Conservation (phyloP, 2,797 vertebrate genomes). For the Atherinosoma microstoma region DNA sequence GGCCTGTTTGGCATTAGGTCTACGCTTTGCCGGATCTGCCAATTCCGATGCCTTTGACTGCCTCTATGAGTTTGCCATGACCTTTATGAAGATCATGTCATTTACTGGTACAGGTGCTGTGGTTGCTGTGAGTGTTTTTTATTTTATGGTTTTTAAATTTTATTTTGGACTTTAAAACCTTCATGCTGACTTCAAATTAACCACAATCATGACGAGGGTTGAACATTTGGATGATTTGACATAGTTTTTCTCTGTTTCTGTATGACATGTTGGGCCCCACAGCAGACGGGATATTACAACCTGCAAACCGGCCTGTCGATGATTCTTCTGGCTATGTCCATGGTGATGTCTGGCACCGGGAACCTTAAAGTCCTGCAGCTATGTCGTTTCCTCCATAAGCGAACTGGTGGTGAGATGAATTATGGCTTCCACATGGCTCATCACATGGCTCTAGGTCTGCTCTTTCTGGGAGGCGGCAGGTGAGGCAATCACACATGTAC, state of each 20-base stretch:
- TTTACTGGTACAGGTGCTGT: slow-evolving; percentile 89
- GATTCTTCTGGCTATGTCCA: slow-evolving; percentile 92
- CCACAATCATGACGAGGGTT: background rate
- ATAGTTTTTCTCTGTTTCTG: background rate
- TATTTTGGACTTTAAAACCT: background rate
- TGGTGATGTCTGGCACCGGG: slow-evolving; percentile 97
- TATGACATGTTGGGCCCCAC: background rate
- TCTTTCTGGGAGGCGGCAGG: slow-evolving; percentile 97
- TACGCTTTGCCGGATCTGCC: slow-evolving; percentile 96
- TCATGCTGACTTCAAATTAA: background rate
- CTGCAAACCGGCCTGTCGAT: slow-evolving; percentile 94
- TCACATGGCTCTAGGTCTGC: slow-evolving; percentile 96
- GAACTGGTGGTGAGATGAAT: slow-evolving; percentile 96
- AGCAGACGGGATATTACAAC: slow-evolving; percentile 94
- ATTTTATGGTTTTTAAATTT: background rate
- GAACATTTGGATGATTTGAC: background rate
- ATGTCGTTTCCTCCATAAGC: slow-evolving; percentile 96
- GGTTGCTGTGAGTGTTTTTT: slow-evolving; percentile 83
- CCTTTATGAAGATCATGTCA: slow-evolving; percentile 94
- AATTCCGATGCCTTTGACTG: slow-evolving; percentile 97
- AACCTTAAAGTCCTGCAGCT: slow-evolving; percentile 95
- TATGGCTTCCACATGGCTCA: slow-evolving; percentile 98
- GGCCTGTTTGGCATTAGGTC: slow-evolving; percentile 94
- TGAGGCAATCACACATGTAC: slow-evolving; percentile 59
- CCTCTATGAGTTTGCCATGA: slow-evolving; percentile 93